These are phyloP conservation scores for Porites lutea DNA, from an alignment of 64 coral and sea anemone species.

Conservation along the genomic window DNA sequence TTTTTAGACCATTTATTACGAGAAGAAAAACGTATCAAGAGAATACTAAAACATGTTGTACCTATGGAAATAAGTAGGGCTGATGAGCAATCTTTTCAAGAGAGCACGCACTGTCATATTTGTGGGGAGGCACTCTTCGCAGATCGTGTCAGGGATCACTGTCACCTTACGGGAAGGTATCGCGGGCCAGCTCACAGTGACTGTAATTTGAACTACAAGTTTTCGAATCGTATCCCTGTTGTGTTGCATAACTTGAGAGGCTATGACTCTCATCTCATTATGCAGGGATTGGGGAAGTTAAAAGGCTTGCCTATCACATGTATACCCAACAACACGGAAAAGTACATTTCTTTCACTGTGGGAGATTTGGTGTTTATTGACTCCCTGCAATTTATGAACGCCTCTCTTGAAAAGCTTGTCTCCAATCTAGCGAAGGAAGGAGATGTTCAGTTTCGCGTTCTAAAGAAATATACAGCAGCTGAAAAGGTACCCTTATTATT, in stretches of 20 bases:
- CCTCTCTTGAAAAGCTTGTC: slow-evolving; percentile 52
- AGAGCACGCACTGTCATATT: slow-evolving; percentile 52
- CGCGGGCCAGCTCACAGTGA: slow-evolving; percentile 39
- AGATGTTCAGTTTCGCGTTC: slow-evolving; percentile 19
- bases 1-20: too few relatives aligned
- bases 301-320: slow-evolving; percentile 42
- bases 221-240: slow-evolving; percentile 45
- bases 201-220: slow-evolving; percentile 60
- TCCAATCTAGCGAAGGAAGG: slow-evolving; percentile 35
- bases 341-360: slow-evolving; percentile 66
- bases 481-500: slow-evolving; percentile 19
- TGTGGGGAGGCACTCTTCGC: slow-evolving; percentile 31
- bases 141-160: slow-evolving; percentile 17
- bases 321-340: slow-evolving; percentile 54
- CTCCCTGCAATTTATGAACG: slow-evolving; percentile 73
- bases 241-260: slow-evolving; percentile 33
- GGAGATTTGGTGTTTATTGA: slow-evolving; percentile 32
- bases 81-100: slow-evolving; percentile 47
- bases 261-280: slow-evolving; percentile 54
- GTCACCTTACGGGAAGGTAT: slow-evolving; percentile 52
- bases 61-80: slow-evolving; percentile 43
- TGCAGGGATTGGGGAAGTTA: slow-evolving; percentile 32
- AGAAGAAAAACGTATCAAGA: too few relatives aligned
- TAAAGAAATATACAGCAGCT: background rate
- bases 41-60: background rate